phyloP scores from a whole-genome alignment of 2,888 invertebrate genomes.

The Dryococelus australis region DNA sequence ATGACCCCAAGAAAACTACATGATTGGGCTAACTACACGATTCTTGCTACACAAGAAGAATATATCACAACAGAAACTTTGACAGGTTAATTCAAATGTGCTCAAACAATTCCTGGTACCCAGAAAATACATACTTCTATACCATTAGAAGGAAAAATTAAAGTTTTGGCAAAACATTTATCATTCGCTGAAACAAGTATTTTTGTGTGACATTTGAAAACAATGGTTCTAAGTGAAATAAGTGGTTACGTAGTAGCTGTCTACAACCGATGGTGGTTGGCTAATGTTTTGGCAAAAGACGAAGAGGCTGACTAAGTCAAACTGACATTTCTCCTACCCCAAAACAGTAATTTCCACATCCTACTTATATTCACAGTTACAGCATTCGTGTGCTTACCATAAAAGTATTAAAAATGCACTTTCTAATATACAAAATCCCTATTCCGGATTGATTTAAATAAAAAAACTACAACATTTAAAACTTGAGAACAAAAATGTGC shows the following conservation, averaged over 20 bases:
- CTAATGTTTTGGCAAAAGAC: neutral
- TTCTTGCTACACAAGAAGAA: neutral
- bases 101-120: neutral
- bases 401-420: no score
- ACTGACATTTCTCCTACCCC: neutral
- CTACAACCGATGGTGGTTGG: constrained; percentile 6
- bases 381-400: no score
- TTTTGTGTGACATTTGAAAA: neutral
- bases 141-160: neutral
- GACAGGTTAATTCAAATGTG: neutral
- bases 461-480: no score
- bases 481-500: no score
- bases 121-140: constrained; percentile 5
- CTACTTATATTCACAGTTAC: no score
- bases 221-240: neutral
- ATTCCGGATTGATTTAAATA: no score
- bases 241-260: neutral
- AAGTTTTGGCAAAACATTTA: neutral
- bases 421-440: no score
- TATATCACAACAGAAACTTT: constrained; percentile 32
- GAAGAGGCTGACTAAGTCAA: constrained; percentile 7
- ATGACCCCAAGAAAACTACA: constrained; percentile 39
- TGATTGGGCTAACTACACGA: constrained; percentile 36
- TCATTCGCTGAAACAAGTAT: neutral
- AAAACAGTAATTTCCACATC: no score